Evolutionary conservation across 1,140 invertebrate species (phyloP), one percentile per base, ranked within the genome.

Genomic region (Bombus pascuorum): DNA sequence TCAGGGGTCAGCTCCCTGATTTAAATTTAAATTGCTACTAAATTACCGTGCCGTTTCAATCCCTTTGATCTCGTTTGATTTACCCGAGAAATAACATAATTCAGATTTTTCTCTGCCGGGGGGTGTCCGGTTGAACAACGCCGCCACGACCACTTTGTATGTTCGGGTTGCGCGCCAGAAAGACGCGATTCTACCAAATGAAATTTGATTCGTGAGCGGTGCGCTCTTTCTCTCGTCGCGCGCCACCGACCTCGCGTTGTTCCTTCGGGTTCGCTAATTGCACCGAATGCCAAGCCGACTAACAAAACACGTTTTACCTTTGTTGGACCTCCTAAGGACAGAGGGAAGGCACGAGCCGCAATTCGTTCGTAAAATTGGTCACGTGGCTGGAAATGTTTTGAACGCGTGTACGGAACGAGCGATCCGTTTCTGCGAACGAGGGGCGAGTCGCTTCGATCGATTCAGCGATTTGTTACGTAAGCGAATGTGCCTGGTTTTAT

Each of bases 351-450:
- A 83, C 89, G 87, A 78, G 83, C 83, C 70, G 78, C 78, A 66
- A 84, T 90, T 92, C 84, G 86, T 59, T 91, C 80, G 90, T 90
- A 75, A 92, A 92, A 92, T 92, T 92, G 91, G 92, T 91, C 92
- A 91, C 92, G 92, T 92, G 92, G 88, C 91, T 84, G 78, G 82
- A 86, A 91, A 91, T 89, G 74, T 91, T 92, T 90, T 79, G 81
- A 87, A 81, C 75, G 82, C 77, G 80, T 82, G 83, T 79, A 78
- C 25, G 47, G 18, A 53, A 53, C 47, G 62, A 25, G 28, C 12
- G 53, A 66, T 57, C 32, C 8, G 75, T 59, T 75, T 59, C 39
- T 44, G 22, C 12, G 42, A 39, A 68, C 8, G 22, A 80, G 66
- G 59, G 47, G 76, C 28, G 74, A 68, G 3, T 32, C 18, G 37